Conservation (phyloP, 2,888 invertebrate genomes). For the Drosophila fungiperda region DNA sequence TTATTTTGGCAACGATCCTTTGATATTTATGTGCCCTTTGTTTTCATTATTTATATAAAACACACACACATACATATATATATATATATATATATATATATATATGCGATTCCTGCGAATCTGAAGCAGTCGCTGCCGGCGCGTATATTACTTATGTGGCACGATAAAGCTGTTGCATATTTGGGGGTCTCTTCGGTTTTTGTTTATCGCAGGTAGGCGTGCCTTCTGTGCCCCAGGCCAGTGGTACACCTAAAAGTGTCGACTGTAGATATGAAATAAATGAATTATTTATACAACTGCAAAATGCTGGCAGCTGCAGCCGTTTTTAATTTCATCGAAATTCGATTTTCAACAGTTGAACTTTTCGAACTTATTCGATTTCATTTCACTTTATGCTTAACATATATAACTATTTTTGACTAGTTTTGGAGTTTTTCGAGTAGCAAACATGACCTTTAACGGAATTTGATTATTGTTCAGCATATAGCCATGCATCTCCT, state of each 20-base stretch:
- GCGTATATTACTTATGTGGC: conserved; percentile 16
- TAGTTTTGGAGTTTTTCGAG: not conserved
- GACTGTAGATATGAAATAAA: conserved; percentile 16
- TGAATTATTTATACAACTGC: conserved; percentile 47
- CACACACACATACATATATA: not conserved
- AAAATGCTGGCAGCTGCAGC: conserved; percentile 1
- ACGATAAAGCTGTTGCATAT: conserved; percentile 70
- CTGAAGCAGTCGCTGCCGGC: conserved; percentile 14
- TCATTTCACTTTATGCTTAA: not conserved
- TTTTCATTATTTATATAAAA: conserved; percentile 62
- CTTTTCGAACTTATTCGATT: not conserved
- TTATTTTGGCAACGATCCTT: conserved; percentile 55
- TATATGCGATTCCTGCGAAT: conserved; percentile 6
- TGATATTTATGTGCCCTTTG: conserved; percentile 68
- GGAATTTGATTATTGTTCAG: rapidly evolving
- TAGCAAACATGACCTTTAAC: not conserved
- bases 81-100: not conserved
- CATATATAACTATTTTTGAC: not conserved
- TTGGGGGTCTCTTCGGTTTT: not conserved
- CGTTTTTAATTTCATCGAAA: not conserved
- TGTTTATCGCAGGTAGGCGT: conserved; percentile 45
- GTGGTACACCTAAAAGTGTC: conserved; percentile 17
- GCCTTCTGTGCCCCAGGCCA: conserved; percentile 41
- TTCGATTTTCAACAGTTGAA: not conserved
- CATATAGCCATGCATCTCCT: not conserved